Conservation (phyloP, 2,888 invertebrate species). For the Bimastos eiseni region DNA sequence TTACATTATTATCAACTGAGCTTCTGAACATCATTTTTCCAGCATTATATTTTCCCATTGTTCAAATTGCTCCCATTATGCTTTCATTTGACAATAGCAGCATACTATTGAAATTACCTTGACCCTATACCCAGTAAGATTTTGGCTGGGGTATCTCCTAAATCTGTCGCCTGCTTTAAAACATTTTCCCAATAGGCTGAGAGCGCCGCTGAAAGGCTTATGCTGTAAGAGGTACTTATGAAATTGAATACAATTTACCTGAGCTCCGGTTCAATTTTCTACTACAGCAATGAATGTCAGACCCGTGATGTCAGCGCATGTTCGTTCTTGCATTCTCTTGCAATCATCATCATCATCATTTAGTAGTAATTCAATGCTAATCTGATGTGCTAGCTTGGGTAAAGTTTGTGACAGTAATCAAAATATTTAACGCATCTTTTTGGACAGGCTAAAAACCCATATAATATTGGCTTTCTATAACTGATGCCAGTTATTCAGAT, state of each 20-base stretch:
- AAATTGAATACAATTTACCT: too few relatives aligned
- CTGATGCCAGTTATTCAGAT: not conserved
- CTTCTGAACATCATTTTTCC: not conserved
- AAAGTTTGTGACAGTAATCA: not conserved
- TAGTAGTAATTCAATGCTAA: not conserved
- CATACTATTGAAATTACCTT: too few relatives aligned
- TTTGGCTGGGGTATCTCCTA: too few relatives aligned
- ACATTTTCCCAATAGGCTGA: too few relatives aligned
- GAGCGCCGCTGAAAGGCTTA: too few relatives aligned
- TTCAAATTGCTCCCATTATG: not conserved
- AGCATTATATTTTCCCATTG: not conserved
- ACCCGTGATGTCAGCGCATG: not conserved
- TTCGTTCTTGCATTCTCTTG: not conserved
- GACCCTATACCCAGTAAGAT: too few relatives aligned
- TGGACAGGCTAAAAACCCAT: not conserved
- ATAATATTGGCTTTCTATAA: not conserved
- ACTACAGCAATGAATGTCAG: not conserved
- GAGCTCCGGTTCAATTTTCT: not conserved
- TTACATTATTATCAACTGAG: not conserved
- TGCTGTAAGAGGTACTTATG: too few relatives aligned
- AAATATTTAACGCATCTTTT: not conserved
- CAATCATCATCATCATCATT: not conserved
- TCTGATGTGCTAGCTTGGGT: not conserved
- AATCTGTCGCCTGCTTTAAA: too few relatives aligned
- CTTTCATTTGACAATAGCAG: not conserved